Evolutionary conservation across 2,888 invertebrate species (phyloP), one percentile per base, ranked within the genome.

Genomic region (Nephrocerus scutellatus): DNA sequence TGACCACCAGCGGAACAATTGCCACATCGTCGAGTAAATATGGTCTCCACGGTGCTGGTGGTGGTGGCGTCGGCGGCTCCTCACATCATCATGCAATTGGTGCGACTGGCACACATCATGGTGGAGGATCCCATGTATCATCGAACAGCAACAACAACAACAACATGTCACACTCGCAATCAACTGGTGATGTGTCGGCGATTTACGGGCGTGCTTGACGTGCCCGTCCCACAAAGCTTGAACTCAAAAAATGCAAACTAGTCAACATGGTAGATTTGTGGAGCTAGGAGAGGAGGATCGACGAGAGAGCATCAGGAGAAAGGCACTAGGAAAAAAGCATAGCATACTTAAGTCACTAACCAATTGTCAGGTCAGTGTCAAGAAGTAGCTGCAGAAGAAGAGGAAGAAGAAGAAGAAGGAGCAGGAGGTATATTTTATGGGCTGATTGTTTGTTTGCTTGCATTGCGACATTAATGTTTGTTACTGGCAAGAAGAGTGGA

Each of bases 141-240:
- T n/a, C n/a, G n/a, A n/a, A 19, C 33, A 36, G 20, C 32, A 37
- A 18, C 28, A 40, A 33, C 26, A 49, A 50, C 36, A 45, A 49
- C 24, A 65, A 59, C 37, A 70, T 77, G 56, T 73, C 77, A 19
- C 78, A 78, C 61, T 78, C 77, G 20, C 78, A 78, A 55, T 77
- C 77, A 16, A 77, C 77, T 6, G 77, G 77, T 18, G 78, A 78
- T 63, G 77, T 78, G 37, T 77, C 77, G 13, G 75, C 77, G 49
- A 77, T 78, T 70, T 67, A 77, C 54, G 76, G 77, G 39, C 68
- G 77, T 18, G 77, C 78, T 76, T 78, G 78, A 78, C 60, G 65
- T 46, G 63, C 62, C 39, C 56, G 64, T 42, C 63, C 66, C 49
- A 63, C 65, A 13, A 64, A 66, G 55, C 51, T 66, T 49, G 63